Evolutionary conservation across 2,888 invertebrate genomes (phyloP).

Genomic region (Plemyria rubiginata): DNA sequence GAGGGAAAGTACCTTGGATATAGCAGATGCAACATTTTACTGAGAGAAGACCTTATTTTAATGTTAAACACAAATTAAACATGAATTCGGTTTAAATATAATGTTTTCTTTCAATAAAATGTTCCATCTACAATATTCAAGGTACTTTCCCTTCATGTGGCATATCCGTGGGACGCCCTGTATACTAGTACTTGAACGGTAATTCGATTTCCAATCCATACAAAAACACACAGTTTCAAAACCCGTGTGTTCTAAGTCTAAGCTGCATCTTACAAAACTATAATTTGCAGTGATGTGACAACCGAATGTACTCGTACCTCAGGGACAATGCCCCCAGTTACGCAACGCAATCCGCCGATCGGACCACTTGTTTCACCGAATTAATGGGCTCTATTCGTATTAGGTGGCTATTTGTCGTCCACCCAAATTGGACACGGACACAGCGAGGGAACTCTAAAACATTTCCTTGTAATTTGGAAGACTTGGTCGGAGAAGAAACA

Average conservation of each 20-base stretch:
- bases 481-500: conserved; percentile 1
- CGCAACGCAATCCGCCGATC: conserved; percentile 44
- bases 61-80: too few relatives aligned
- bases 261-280: conserved; percentile 20
- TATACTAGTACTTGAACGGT: too few relatives aligned
- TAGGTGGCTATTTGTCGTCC: conserved; percentile 53
- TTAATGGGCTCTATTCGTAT: conserved; percentile 58
- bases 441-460: conserved; percentile 33
- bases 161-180: too few relatives aligned
- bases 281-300: conserved; percentile 25
- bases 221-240: not conserved
- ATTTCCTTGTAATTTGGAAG: conserved; percentile 31
- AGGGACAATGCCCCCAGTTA: conserved; percentile 38
- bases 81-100: too few relatives aligned
- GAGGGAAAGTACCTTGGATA: too few relatives aligned
- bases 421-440: conserved; percentile 45
- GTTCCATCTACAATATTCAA: too few relatives aligned
- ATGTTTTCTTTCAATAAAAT: too few relatives aligned
- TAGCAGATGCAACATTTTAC: too few relatives aligned
- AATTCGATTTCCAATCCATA: not conserved
- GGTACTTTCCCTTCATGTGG: too few relatives aligned
- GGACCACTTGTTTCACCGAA: conserved; percentile 55
- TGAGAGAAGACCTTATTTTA: too few relatives aligned
- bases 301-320: conserved; percentile 20
- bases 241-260: not conserved